phyloP scores from a whole-genome alignment of 2,797 vertebrate genomes.

The Peromyscus nudipes region DNA sequence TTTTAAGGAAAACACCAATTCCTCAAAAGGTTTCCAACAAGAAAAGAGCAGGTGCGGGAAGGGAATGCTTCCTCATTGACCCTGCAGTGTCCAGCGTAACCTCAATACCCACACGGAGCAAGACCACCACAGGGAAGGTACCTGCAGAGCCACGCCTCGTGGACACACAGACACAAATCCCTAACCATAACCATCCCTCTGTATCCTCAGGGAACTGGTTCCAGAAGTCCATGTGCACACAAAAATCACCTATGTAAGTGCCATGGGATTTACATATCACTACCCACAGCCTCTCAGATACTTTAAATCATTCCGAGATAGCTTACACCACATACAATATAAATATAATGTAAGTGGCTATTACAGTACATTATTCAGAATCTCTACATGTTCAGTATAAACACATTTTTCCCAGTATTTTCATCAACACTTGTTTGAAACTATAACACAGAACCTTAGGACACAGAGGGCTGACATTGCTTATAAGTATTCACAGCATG shows the following conservation, averaged over 20 bases:
- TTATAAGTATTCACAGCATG: constrained; percentile 11
- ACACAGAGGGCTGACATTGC: not conserved
- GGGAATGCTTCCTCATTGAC: not conserved
- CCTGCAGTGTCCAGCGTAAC: not conserved
- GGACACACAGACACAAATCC: not conserved
- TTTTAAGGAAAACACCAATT: not conserved
- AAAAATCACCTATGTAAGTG: not conserved
- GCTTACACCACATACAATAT: not conserved
- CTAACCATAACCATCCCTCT: not conserved
- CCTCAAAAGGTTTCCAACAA: not conserved
- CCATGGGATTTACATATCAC: not conserved
- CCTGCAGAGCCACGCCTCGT: not conserved
- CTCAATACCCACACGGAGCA: constrained; percentile 3
- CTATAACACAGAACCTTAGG: not conserved
- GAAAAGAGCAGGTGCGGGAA: not conserved
- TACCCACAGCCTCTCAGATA: not conserved
- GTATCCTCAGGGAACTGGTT: not conserved
- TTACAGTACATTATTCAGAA: not conserved
- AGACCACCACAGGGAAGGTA: not conserved
- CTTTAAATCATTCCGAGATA: not conserved
- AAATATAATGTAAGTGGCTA: not conserved
- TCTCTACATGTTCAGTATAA: not conserved
- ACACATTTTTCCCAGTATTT: constrained; percentile 10
- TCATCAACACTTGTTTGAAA: not conserved
- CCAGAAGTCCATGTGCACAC: not conserved